Conservation (phyloP, 2,113 vertebrate species). For the Uropsilus gracilis region DNA sequence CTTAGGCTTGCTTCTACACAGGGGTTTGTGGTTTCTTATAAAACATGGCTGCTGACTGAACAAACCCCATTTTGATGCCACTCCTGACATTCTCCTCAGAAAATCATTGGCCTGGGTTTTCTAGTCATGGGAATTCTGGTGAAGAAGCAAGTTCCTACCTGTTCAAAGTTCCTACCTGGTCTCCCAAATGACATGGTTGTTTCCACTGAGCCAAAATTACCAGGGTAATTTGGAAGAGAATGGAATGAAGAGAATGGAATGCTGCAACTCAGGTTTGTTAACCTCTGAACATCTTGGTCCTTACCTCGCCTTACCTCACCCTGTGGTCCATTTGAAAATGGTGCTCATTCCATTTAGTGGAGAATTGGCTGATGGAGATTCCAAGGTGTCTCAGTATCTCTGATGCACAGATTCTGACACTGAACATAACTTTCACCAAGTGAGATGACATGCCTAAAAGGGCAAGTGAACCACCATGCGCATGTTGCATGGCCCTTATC, state of each 20-base stretch:
- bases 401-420: background rate
- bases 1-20: background rate
- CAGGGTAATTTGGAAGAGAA: too few species aligned
- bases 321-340: background rate
- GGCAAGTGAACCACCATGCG: background rate
- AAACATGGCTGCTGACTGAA: background rate
- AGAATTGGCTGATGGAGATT: background rate
- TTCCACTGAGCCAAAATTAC: too few species aligned
- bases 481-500: background rate
- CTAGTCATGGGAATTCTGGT: background rate
- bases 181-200: too few species aligned
- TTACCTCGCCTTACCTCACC: background rate
- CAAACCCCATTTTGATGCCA: background rate
- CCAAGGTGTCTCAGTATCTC: background rate
- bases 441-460: background rate
- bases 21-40: background rate
- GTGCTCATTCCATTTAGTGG: background rate
- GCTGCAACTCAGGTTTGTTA: accelerated
- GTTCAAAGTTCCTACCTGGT: too few species aligned
- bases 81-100: background rate
- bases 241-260: too few species aligned
- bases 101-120: background rate
- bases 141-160: background rate
- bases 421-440: background rate
- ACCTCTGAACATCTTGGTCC: background rate